Evolutionary conservation across 2,797 vertebrate genomes (phyloP), one percentile per base, ranked within the genome.

Genomic region (Acrossocheilus wenchowensis): DNA sequence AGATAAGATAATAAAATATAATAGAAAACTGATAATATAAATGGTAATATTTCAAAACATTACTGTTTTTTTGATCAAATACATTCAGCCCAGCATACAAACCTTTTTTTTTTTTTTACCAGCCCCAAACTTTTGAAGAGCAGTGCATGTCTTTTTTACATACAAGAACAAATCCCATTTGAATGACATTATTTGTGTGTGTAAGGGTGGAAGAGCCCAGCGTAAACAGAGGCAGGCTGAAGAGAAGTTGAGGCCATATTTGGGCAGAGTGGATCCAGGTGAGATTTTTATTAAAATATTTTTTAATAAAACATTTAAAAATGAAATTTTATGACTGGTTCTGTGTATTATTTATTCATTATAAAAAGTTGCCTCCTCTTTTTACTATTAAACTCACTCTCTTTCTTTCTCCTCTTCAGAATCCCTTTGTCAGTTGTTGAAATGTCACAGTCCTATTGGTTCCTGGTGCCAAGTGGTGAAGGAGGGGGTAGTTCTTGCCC

Each of bases 241-340:
- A 78, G 93, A 93, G 74, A 89, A 62, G 15, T 85, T 95, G 78
- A 94, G 90, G 87, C 95, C 95, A 0, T 96, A 95, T 73, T 89
- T 95, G 71, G 95, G 94, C 88, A 93, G 94, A 92, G 94, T 95
- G 6, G 89, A 94, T 21, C 92, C 95, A 86, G 95, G 95, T 95
- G 89, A 92, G 88, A 87, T 52, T 86, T 41, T 41, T 26, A 26
- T 26, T 26, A 26, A 26, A 26, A 26, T 26, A 26, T 26, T 26
- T 26, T 41, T 41, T 41, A 8, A 9, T 41, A 14, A 48, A 48
- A 12, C 11, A 2, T 10, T 4, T 48, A 48, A 48, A 50, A 50
- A 52, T 6, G 5, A 19, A 2, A 3, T 6, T 15, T 81, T 50
- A 26, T 23, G 39, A 41, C 39, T 41, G 8, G 5, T 23, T 86